Conservation (phyloP, 2,888 invertebrate species). For the Tachystola acroxantha region DNA sequence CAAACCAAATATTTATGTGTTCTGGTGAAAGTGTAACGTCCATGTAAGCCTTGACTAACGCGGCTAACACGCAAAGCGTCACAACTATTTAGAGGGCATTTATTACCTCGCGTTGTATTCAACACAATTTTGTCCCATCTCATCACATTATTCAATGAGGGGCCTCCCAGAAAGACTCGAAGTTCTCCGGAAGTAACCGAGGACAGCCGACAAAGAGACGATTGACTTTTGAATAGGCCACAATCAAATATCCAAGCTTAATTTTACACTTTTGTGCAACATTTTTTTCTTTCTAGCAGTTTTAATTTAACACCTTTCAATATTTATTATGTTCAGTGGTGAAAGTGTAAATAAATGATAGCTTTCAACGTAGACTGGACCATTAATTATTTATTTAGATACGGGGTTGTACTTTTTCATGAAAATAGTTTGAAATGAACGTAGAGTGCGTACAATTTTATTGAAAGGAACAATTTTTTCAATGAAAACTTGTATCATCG, state of each 20-base stretch:
- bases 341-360: conserved; percentile 1
- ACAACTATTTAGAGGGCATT: conserved; percentile 47
- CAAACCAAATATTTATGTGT: too few species aligned
- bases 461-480: too few species aligned
- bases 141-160: conserved; percentile 47
- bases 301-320: not conserved
- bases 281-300: not conserved
- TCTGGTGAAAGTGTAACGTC: conserved; percentile 2
- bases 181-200: conserved; percentile 35
- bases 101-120: conserved; percentile 44
- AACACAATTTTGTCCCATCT: conserved; percentile 53
- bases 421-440: too few species aligned
- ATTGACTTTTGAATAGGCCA: conserved; percentile 33
- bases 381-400: too few species aligned
- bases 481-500: too few species aligned
- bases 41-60: conserved; percentile 29
- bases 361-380: not conserved
- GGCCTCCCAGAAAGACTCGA: conserved; percentile 45
- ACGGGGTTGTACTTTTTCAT: too few species aligned
- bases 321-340: not conserved
- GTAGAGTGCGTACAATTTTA: too few species aligned
- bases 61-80: conserved; percentile 22
- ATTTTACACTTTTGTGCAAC: conserved; percentile 2
- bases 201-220: conserved; percentile 34
- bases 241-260: conserved; percentile 22